These are phyloP conservation scores for Pseudochromis fuscus DNA, from an alignment of 2,797 vertebrate genomes.

Conservation along the genomic window DNA sequence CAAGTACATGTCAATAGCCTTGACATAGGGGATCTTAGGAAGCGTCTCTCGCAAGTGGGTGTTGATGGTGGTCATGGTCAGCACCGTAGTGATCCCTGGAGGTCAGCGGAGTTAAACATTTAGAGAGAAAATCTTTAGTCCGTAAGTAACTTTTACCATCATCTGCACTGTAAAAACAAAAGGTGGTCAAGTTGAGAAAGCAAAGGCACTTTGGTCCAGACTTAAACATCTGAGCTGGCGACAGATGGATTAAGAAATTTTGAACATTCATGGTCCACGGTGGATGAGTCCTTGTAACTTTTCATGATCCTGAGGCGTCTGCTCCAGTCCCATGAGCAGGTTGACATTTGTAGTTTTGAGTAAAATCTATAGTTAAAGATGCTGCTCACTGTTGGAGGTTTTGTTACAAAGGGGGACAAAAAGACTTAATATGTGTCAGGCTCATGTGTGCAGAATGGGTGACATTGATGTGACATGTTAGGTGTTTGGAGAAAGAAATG, in stretches of 20 bases:
- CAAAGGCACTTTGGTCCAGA: neutral
- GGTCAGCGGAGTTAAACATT: conserved; percentile 63
- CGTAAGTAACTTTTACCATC: conserved; percentile 10
- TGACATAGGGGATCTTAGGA: conserved; percentile 98
- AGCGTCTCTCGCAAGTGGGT: conserved; percentile 98
- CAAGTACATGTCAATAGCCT: conserved; percentile 99
- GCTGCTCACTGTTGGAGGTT: neutral
- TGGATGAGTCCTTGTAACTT: neutral
- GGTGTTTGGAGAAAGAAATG: too few species aligned
- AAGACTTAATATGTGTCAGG: too few species aligned
- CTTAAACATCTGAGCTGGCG: neutral
- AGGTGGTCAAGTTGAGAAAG: neutral
- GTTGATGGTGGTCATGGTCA: conserved; percentile 99
- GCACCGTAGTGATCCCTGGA: conserved; percentile 97
- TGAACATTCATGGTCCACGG: neutral
- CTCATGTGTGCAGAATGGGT: too few species aligned
- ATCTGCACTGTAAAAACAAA: conserved; percentile 10
- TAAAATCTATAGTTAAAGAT: neutral
- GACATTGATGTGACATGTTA: too few species aligned
- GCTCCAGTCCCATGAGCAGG: neutral
- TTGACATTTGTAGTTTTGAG: neutral
- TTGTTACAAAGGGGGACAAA: neutral
- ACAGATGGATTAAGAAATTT: neutral
- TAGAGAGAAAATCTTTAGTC: conserved; percentile 42
- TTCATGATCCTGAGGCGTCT: neutral